phyloP scores from a whole-genome alignment of 2,113 vertebrate species.

The Amia ocellicauda region DNA sequence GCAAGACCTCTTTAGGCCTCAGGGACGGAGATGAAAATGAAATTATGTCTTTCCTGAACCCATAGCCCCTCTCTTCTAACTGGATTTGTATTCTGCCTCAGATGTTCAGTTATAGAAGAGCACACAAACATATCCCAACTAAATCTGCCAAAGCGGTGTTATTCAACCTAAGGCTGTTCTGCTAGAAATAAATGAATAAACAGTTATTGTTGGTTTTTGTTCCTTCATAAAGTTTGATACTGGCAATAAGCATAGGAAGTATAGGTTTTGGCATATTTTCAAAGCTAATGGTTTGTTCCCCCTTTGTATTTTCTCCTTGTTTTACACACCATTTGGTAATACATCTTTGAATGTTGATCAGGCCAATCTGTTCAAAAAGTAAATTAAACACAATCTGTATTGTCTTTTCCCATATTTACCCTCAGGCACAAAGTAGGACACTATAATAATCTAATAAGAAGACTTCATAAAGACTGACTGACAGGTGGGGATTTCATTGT shows the following conservation, averaged over 20 bases:
- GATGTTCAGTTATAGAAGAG: slow-evolving; percentile 28
- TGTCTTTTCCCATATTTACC: slow-evolving; percentile 35
- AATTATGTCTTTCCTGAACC: slow-evolving; percentile 60
- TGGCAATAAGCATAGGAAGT: background rate
- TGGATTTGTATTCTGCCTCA: slow-evolving; percentile 44
- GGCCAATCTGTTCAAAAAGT: background rate
- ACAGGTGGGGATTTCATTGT: slow-evolving; percentile 38
- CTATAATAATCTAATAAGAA: slow-evolving; percentile 47
- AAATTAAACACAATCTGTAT: background rate
- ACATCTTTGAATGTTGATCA: background rate
- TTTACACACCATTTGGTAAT: too few relatives aligned
- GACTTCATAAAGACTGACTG: slow-evolving; percentile 32
- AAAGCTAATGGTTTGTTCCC: too few relatives aligned
- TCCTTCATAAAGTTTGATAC: slow-evolving; percentile 2
- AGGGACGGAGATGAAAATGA: slow-evolving; percentile 59
- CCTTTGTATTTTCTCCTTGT: too few relatives aligned
- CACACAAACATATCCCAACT: slow-evolving; percentile 41
- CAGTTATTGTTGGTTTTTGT: background rate
- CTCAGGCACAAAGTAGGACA: slow-evolving; percentile 48
- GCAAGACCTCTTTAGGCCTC: slow-evolving; percentile 34
- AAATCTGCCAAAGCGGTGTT: slow-evolving; percentile 41
- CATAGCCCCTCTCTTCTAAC: slow-evolving; percentile 46
- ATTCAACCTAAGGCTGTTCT: slow-evolving; percentile 33
- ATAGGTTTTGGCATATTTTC: too few relatives aligned
- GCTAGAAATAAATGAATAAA: slow-evolving; percentile 26